phyloP scores from a whole-genome alignment of 1,140 invertebrate species.

The Drosophila paulistorum region DNA sequence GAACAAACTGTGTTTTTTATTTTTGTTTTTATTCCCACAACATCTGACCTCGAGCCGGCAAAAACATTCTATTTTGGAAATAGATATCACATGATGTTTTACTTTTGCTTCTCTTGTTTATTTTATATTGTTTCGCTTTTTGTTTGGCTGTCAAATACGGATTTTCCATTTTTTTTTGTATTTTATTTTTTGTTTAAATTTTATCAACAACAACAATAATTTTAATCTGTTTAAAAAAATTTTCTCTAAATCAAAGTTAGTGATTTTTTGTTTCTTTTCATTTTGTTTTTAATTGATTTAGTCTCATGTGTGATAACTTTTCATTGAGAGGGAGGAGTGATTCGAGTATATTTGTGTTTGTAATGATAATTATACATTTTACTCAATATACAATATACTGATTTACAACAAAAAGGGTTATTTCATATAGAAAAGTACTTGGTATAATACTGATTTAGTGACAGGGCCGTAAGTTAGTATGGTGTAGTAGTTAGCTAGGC shows the following conservation, averaged over 20 bases:
- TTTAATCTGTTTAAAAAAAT: slow-evolving; percentile 23
- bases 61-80: slow-evolving; percentile 82
- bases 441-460: no score
- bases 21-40: no score
- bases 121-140: slow-evolving; percentile 9
- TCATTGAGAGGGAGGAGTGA: not conserved
- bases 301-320: not conserved
- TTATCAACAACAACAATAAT: slow-evolving; percentile 53
- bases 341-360: not conserved
- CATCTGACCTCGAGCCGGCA: no score
- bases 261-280: not conserved
- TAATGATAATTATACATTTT: not conserved
- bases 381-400: not conserved
- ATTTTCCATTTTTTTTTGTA: slow-evolving; percentile 29
- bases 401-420: no score
- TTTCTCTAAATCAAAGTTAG: not conserved
- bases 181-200: slow-evolving; percentile 32
- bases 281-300: not conserved
- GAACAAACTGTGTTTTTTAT: no score
- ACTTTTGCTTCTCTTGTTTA: slow-evolving; percentile 48
- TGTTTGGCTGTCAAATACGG: slow-evolving; percentile 3
- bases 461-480: no score
- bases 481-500: no score
- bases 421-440: no score
- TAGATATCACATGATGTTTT: slow-evolving; percentile 81